A percentile compares a stretch with the other conserved stretches of the same genome.
phyloP scores from a whole-genome alignment of 2,888 invertebrate genomes.

The Gastrophysa polygoni region DNA sequence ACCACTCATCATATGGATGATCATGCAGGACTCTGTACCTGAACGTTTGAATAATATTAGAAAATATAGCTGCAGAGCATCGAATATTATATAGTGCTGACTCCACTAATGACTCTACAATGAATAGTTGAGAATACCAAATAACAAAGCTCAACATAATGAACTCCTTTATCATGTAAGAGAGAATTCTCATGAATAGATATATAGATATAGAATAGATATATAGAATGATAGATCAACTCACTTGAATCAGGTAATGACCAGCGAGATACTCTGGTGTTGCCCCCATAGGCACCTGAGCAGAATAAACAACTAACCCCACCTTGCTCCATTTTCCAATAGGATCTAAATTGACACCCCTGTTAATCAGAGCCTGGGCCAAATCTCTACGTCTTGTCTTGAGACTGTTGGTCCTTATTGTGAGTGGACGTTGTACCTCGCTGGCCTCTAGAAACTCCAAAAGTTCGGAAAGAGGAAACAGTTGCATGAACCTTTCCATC shows the following conservation, averaged over 20 bases:
- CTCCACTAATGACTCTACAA: too few species aligned
- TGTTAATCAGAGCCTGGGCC: slow-evolving; percentile 91
- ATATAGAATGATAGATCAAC: background rate
- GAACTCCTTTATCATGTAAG: too few species aligned
- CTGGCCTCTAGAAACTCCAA: slow-evolving; percentile 96
- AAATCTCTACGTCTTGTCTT: slow-evolving; percentile 91
- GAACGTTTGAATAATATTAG: too few species aligned
- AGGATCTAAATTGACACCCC: slow-evolving; percentile 98
- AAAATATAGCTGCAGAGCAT: too few species aligned
- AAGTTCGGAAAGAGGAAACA: slow-evolving; percentile 85
- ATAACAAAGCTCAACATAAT: too few species aligned
- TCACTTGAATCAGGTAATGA: slow-evolving; percentile 34
- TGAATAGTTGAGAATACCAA: too few species aligned
- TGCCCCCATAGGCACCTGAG: slow-evolving; percentile 97
- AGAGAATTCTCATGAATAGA: too few species aligned
- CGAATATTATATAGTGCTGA: too few species aligned
- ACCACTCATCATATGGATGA: too few species aligned
- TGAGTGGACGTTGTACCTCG: slow-evolving; percentile 92
- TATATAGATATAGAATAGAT: too few species aligned
- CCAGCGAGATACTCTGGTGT: slow-evolving; percentile 61
- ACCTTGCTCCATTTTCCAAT: slow-evolving; percentile 99
- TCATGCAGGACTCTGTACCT: too few species aligned
- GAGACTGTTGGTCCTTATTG: slow-evolving; percentile 93
- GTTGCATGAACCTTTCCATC: slow-evolving; percentile 89
- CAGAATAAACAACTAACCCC: slow-evolving; percentile 93